A percentile compares a stretch with the other conserved stretches of the same genome.
These are phyloP conservation scores for Gobiocypris rarus DNA, from an alignment of 2,113 vertebrate genomes.

Conservation along the genomic window DNA sequence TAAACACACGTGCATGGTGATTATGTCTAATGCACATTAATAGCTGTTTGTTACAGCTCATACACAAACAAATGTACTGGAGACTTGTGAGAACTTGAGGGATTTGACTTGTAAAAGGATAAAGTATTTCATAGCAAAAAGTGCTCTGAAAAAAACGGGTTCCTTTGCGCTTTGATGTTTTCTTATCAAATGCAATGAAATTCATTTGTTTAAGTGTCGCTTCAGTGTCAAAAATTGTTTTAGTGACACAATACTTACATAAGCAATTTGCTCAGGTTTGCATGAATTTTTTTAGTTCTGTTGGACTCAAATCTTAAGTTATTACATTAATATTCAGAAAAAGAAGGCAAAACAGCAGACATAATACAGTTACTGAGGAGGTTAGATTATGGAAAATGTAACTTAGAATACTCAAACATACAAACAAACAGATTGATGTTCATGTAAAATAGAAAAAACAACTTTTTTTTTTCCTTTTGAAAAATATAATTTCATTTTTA, in stretches of 20 bases:
- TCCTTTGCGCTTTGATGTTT: neutral
- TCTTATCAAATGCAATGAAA: neutral
- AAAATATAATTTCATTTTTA: neutral
- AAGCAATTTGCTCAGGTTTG: neutral
- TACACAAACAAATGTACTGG: neutral
- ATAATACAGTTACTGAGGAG: neutral
- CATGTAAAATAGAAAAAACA: too few species aligned
- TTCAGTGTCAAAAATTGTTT: neutral
- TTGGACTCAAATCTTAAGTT: neutral
- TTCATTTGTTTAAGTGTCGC: neutral
- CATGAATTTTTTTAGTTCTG: neutral
- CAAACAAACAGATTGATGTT: neutral
- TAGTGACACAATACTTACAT: neutral
- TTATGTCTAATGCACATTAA: neutral
- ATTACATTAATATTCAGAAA: constrained; percentile 16
- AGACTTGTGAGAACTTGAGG: too few species aligned
- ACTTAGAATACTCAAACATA: neutral
- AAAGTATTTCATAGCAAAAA: too few species aligned
- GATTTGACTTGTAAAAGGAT: too few species aligned
- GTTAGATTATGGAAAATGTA: neutral
- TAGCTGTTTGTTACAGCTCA: neutral
- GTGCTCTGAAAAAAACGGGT: neutral
- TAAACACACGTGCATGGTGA: neutral
- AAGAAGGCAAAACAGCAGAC: neutral
- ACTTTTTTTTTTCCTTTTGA: too few species aligned